Conservation (phyloP, 2,113 vertebrate genomes). For the Colius striatus region DNA sequence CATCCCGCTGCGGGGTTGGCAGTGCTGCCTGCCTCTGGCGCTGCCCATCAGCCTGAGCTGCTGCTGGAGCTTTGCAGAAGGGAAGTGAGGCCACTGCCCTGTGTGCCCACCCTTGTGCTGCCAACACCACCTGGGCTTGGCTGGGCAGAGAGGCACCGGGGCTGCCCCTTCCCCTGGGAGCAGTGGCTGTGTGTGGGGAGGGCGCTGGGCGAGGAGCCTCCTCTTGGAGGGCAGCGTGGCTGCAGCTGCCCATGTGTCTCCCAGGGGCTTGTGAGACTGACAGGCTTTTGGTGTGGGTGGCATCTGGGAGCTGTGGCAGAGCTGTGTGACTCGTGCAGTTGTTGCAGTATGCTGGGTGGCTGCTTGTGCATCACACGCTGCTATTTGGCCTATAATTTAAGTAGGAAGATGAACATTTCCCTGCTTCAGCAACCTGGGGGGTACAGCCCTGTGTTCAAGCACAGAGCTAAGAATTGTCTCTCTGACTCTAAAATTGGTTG, state of each 20-base stretch:
- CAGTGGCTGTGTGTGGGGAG: background rate
- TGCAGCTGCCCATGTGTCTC: fast-evolving
- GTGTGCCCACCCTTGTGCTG: background rate
- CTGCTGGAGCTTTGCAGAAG: background rate
- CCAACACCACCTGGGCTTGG: background rate
- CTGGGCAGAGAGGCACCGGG: background rate
- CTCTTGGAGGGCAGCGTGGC: background rate
- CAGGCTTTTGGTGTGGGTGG: background rate
- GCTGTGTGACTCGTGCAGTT: background rate
- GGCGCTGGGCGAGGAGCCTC: fast-evolving
- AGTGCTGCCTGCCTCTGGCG: background rate
- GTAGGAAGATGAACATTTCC: background rate
- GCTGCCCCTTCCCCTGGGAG: background rate
- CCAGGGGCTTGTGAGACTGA: background rate
- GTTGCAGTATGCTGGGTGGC: background rate
- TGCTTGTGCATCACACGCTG: fast-evolving
- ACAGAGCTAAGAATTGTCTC: conserved; percentile 31
- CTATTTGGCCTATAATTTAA: background rate
- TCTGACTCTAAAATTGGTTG: conserved; percentile 28
- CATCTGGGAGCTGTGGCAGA: background rate
- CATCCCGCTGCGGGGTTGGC: fast-evolving
- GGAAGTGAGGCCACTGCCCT: no score
- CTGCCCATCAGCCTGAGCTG: background rate
- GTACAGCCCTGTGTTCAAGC: conserved; percentile 33
- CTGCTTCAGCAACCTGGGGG: conserved; percentile 13